Percentiles rank a stretch among this genome's conserved stretches.
phyloP scores from a whole-genome alignment of 2,888 invertebrate species.

The Limnephilus marmoratus region DNA sequence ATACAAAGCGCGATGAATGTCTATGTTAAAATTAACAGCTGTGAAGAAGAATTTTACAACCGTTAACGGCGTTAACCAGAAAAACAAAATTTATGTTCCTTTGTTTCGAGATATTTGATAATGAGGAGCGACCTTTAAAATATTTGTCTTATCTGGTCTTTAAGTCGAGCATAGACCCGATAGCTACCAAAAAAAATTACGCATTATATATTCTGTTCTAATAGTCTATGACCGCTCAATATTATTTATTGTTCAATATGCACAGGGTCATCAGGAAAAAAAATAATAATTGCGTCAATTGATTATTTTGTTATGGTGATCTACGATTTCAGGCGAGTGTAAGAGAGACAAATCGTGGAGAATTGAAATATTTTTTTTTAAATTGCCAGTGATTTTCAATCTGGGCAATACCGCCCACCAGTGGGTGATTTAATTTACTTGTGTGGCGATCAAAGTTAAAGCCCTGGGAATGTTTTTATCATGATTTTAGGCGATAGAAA shows the following conservation, averaged over 20 bases:
- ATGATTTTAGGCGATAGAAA: no score
- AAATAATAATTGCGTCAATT: neutral
- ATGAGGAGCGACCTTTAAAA: neutral
- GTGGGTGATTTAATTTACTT: no score
- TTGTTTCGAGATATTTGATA: neutral
- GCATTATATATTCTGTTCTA: neutral
- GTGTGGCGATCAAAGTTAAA: no score
- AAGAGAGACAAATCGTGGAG: no score
- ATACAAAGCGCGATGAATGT: neutral
- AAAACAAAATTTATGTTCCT: slow-evolving; percentile 12
- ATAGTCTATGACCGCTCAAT: neutral
- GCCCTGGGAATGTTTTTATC: no score
- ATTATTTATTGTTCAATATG: neutral
- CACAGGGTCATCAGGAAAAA: neutral
- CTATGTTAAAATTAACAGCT: neutral
- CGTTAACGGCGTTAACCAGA: neutral
- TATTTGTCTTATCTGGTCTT: neutral
- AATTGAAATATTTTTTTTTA: no score
- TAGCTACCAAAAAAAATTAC: neutral
- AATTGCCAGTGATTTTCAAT: no score
- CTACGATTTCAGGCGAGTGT: no score
- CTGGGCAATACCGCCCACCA: no score
- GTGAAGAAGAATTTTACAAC: neutral
- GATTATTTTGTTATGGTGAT: neutral
- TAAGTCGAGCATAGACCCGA: neutral